Evolutionary conservation across 2,797 vertebrate genomes (phyloP), one percentile per base, ranked within the genome.

Genomic region (Siniperca obscura): DNA sequence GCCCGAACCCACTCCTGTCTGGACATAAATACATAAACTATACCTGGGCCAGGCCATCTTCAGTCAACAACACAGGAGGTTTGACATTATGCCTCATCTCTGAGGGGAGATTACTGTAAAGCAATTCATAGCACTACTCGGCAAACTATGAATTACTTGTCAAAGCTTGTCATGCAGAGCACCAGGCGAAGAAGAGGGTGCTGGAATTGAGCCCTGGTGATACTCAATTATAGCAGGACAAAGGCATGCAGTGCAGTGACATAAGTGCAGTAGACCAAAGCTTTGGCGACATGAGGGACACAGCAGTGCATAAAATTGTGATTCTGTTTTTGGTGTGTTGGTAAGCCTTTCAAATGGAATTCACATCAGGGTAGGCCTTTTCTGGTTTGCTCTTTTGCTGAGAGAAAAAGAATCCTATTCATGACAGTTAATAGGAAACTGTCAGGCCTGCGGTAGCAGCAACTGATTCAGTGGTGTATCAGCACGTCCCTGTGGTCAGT

Each of bases 81-180:
- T 81, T 89, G 78, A 87, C 83, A 81, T 86, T 66, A 74, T 64
- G 38, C n/a, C 62, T 48, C 38, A 68, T 88, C 87, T 79, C 87
- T 16, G 14, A 17, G 64, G 74, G 73, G 69, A 70, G 80, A 83
- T 90, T 86, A 83, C 50, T 21, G 50, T 65, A 78, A 87, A 85
- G 85, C 62, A 84, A 90, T 87, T 90, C 86, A 85, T 71, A 40
- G 72, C 59, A 25, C 44, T 73, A 74, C 79, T 91, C 79, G 67
- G 87, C 72, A 88, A 92, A 87, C 80, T 84, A 84, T 87, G 77
- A 93, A 89, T 91, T 87, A 90, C 81, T 89, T 90, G 81, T 86
- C 88, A 89, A 84, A 89, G 82, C 88, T 57, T 44, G 67, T 80
- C 81, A 76, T 83, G 72, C 77, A 57, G 77, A 83, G 59, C 46